Base-by-base conservation (phyloP, 2,888 invertebrate genomes). In the Caradrina kadenii region DNA sequence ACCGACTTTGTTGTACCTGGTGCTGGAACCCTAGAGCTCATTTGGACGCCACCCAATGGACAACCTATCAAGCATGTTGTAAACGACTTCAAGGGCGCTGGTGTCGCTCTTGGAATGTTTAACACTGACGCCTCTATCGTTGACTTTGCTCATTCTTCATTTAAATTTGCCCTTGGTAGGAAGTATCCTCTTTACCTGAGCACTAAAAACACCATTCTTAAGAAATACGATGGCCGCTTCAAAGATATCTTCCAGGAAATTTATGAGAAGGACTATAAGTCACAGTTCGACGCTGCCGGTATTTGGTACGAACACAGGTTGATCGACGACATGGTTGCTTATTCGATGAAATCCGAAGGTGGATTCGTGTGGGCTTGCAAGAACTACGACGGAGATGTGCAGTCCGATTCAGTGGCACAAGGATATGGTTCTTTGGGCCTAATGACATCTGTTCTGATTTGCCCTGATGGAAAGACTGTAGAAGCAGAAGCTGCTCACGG, bases 311-410 rank as follows among this genome's bases (percentile, higher is more conserved):
- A 99, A 93, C 99, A 99, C 93, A 97, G 99, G 74, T 96, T 99
- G 64, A 99, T 99, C 89, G 99, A 99, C 91, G 99, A 99, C 89
- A 99, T 99, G 99, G 99, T 99, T 17, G 99, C 99, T 2, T 99
- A 99, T 89, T 98, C 98, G 45, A 98, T 99, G 98, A 99, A 99
- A 93, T 98, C 99, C 0, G 99, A 99, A 86, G 99, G 99, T 82
- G 99, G 99, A 53, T 99, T 99, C 92, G 99, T 99, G 0, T 99
- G 99, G 99, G 99, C 99, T 11, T 99, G 99, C 94, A 99, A 99
- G 93, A 99, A 99, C 93, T 99, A 99, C 91, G 99, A 99, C 89
- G 99, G 99, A 53, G 99, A 99, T 94, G 99, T 99, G 0, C 99
- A 99, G 93, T 99, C 99, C 0, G 99, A 99, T 93, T 98, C 99